Percentiles rank a stretch among this genome's conserved stretches.
phyloP scores from a whole-genome alignment of 2,113 vertebrate genomes.

The Nestor notabilis region DNA sequence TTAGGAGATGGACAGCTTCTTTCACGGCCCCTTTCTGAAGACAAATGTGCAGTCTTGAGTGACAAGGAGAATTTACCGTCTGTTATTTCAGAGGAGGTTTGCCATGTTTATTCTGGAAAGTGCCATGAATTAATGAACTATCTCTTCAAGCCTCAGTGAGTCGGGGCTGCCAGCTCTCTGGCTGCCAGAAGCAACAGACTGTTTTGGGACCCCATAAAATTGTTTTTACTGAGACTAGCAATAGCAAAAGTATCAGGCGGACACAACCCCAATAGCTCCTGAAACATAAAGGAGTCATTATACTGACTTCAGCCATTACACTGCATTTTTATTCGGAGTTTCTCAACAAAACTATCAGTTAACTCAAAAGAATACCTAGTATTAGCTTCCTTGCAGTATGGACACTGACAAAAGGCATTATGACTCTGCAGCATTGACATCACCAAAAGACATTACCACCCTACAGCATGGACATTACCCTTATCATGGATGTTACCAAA shows the following conservation, averaged over 20 bases:
- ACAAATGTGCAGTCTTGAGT: conserved; percentile 47
- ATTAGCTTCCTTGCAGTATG: neutral
- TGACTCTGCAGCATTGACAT: neutral
- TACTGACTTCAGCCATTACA: neutral
- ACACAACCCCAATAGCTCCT: conserved; percentile 6
- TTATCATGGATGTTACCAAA: neutral
- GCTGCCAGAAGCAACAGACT: conserved; percentile 63
- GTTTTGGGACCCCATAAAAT: conserved; percentile 52
- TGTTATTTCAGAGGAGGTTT: conserved; percentile 63
- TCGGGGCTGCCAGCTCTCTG: conserved; percentile 4
- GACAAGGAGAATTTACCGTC: conserved; percentile 54
- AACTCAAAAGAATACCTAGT: neutral
- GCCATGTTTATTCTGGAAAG: conserved; percentile 64
- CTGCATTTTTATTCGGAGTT: neutral
- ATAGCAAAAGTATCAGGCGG: conserved; percentile 49
- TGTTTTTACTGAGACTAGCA: conserved; percentile 36
- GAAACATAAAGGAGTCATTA: conserved; percentile 52
- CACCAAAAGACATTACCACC: neutral
- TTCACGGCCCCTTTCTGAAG: conserved; percentile 11
- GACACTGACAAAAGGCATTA: neutral
- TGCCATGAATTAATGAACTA: conserved; percentile 66
- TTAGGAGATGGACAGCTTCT: conserved; percentile 24
- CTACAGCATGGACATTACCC: neutral
- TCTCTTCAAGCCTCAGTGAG: conserved; percentile 60
- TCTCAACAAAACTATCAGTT: neutral